Base-by-base conservation (phyloP, 2,888 invertebrate species). In the Aethes cnicana region DNA sequence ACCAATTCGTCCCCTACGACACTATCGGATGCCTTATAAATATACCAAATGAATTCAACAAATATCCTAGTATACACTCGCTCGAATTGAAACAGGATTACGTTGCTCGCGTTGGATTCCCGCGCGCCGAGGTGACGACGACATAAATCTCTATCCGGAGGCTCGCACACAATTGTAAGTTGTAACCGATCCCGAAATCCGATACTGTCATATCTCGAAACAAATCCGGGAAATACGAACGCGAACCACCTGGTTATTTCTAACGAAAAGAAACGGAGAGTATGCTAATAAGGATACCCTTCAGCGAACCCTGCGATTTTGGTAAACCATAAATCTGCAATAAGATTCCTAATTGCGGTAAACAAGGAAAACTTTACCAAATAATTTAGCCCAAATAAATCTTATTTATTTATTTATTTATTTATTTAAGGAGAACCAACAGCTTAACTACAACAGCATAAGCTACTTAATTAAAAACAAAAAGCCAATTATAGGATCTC, bases 1-100 rank as follows among this genome's bases (percentile, higher is more conserved):
- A 56, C 61, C 65, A 66, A 80, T 80, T 81, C 81, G 79, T 66
- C 69, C 35, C 44, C 39, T 35, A 36, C 48, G 60, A 61, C 64
- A 61, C 59, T 65, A 63, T 56, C 54, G n/a, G n/a, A n/a, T n/a
- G n/a, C n/a, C n/a, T n/a, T n/a, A n/a, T n/a, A n/a, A n/a, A n/a
- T n/a, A n/a, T n/a, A n/a, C n/a, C n/a, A n/a, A n/a, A n/a, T n/a
- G n/a, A n/a, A n/a, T n/a, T n/a, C n/a, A n/a, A n/a, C n/a, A n/a
- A n/a, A n/a, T n/a, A n/a, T n/a, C n/a, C n/a, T n/a, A n/a, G 7
- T 11, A 26, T 9, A 32, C 5, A 8, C 12, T 5, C 8, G 21
- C 11, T 11, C 3, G 37, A 35, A 21, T 12, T 12, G 14, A 52
- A 52, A 46, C 39, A 46, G 26, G 18, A 44, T 52, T 44, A 30